Percentiles rank a stretch among this genome's conserved stretches.
These are phyloP conservation scores for Climacteris rufus DNA, from an alignment of 2,113 vertebrate genomes.

Conservation along the genomic window DNA sequence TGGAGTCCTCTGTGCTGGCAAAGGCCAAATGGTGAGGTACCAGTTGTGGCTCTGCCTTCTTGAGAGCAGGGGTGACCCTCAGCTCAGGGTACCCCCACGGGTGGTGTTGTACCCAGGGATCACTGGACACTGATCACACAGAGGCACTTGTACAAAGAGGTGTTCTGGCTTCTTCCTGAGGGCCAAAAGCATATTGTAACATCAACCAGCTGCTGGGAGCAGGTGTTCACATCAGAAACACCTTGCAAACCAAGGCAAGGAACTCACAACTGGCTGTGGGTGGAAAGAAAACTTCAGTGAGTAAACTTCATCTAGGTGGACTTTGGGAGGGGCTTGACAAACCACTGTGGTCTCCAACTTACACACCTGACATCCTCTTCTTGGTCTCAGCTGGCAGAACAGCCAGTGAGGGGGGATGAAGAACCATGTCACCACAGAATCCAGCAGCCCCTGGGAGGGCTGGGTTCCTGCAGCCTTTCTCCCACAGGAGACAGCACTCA, in stretches of 20 bases:
- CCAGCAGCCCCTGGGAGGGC: accelerated
- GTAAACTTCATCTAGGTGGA: neutral
- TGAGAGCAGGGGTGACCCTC: neutral
- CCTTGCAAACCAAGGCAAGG: neutral
- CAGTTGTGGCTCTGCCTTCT: neutral
- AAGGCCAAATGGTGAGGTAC: neutral
- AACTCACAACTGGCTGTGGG: neutral
- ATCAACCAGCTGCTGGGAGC: neutral
- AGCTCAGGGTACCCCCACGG: too few relatives aligned
- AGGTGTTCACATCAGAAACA: neutral
- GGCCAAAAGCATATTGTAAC: neutral
- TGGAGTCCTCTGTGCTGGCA: neutral
- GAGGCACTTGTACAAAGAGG: neutral
- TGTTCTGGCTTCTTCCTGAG: neutral
- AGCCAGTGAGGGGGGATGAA: accelerated
- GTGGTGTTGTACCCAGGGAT: too few relatives aligned
- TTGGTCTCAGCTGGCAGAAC: neutral
- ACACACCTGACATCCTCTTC: accelerated
- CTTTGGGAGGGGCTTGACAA: neutral
- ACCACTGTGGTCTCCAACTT: neutral
- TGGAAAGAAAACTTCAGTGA: too few relatives aligned
- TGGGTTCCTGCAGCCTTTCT: neutral
- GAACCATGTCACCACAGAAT: neutral
- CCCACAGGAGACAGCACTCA: neutral
- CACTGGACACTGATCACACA: accelerated